phyloP scores from a whole-genome alignment of 2,113 vertebrate species.

The Siphamia tubifer region DNA sequence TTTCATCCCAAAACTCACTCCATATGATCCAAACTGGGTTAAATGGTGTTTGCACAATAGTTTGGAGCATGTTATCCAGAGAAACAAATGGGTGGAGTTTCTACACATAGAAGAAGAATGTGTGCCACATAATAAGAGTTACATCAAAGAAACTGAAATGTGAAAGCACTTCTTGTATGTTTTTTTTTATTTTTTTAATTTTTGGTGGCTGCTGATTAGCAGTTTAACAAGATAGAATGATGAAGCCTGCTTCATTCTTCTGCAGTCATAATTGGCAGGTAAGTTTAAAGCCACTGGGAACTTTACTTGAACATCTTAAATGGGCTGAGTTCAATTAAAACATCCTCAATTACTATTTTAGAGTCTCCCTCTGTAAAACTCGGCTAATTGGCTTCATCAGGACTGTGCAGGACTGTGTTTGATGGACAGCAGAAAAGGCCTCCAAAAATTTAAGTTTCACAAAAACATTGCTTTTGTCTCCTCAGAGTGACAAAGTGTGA shows the following conservation, averaged over 20 bases:
- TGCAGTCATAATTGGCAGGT: not conserved
- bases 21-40: conserved; percentile 29
- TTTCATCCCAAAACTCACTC: no score
- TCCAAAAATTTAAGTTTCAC: no score
- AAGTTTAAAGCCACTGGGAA: not conserved
- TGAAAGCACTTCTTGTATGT: not conserved
- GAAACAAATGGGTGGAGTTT: conserved; percentile 40
- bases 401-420: no score
- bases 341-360: no score
- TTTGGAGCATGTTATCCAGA: not conserved
- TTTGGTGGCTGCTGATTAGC: not conserved
- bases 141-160: not conserved
- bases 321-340: no score
- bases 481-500: no score
- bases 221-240: not conserved
- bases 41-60: conserved; percentile 46
- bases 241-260: no score
- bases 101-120: not conserved
- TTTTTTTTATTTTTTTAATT: no score
- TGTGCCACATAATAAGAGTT: not conserved
- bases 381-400: no score
- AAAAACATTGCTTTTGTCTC: no score
- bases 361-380: no score
- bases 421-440: no score
- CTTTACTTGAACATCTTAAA: not conserved